Base-by-base conservation (phyloP, 2,888 invertebrate species). In the Clitarchus hookeri region DNA sequence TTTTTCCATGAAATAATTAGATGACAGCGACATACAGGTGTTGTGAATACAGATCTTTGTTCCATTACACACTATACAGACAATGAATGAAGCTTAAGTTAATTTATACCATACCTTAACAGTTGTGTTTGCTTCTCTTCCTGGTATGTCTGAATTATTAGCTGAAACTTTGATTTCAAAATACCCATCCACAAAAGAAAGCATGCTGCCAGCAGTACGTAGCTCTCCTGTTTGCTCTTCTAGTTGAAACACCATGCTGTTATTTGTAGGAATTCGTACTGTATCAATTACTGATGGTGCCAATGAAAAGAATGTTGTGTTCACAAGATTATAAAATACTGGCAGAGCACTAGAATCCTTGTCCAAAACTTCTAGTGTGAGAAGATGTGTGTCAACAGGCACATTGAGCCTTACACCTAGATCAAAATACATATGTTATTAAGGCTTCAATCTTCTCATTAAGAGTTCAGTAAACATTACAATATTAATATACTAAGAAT, bases 221-320 rank as follows among this genome's bases (percentile, higher is more conserved):
- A 97, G 90, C 88, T 96, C 95, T 0, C 96, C 97, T 25, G 95
- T 95, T n/a, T 91, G 90, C 86, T 94, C 93, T 89, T 96, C 94
- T 0, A 97, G 90, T 0, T 93, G 92, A 85, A 97, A 94, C 0
- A 94, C 92, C 87, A 93, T 92, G 16, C 92, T 92, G 0, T 93
- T 90, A 86, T 93, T 93, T 85, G 88, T 84, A 19, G 84, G 83
- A 12, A 86, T 44, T 25, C 84, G 85, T 13, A 87, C 86, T 6
- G 86, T 85, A 53, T 87, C 87, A 77, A 87, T 86, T 16, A 86
- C 84, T 27, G 87, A 88, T 26, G 86, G 87, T 0, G 25, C 91
- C 90, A 87, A 91, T 91, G 90, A 13, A 92, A 92, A 1, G 88
- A 94, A 95, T 11, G 93, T 94, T 85, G 93, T 92, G 88, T 94